These are phyloP conservation scores for Magallana ariakensis DNA, from an alignment of 1,140 invertebrate species.

Conservation along the genomic window DNA sequence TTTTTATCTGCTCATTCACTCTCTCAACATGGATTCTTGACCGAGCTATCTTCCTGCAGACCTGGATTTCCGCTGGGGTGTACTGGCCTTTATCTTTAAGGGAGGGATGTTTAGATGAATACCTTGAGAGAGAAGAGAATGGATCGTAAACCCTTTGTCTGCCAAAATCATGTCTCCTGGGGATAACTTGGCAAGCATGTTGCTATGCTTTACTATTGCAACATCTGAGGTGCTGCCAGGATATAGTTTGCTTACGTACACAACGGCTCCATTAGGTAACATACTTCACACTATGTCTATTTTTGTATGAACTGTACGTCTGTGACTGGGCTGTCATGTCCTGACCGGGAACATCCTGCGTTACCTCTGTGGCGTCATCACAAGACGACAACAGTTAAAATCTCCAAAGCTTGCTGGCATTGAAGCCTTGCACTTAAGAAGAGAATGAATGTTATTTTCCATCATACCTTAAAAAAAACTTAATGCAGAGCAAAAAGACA, in stretches of 20 bases:
- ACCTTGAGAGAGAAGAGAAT: neutral
- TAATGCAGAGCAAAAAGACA: conserved; percentile 11
- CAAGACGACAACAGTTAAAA: conserved; percentile 24
- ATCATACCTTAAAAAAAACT: conserved; percentile 33
- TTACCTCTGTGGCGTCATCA: conserved; percentile 43
- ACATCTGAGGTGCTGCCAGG: conserved; percentile 21
- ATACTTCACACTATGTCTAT: conserved; percentile 36
- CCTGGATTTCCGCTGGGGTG: neutral
- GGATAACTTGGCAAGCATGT: conserved; percentile 9
- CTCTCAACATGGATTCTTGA: neutral
- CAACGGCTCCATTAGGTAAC: conserved; percentile 19
- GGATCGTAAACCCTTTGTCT: conserved; percentile 37
- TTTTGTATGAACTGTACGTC: conserved; percentile 25
- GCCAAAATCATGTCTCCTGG: conserved; percentile 45
- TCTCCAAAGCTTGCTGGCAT: conserved; percentile 36
- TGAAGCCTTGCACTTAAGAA: conserved; percentile 36
- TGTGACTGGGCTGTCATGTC: conserved; percentile 14
- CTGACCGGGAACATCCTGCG: conserved; percentile 24
- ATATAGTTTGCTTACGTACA: conserved; percentile 27
- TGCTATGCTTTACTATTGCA: conserved; percentile 32
- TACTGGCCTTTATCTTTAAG: conserved; percentile 2
- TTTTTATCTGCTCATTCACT: neutral
- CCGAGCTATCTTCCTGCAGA: neutral
- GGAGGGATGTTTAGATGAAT: neutral
- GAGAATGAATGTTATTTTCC: conserved; percentile 27